Evolutionary conservation across 1,140 invertebrate species (phyloP), one percentile per base, ranked within the genome.

Genomic region (Drosophila triauraria): DNA sequence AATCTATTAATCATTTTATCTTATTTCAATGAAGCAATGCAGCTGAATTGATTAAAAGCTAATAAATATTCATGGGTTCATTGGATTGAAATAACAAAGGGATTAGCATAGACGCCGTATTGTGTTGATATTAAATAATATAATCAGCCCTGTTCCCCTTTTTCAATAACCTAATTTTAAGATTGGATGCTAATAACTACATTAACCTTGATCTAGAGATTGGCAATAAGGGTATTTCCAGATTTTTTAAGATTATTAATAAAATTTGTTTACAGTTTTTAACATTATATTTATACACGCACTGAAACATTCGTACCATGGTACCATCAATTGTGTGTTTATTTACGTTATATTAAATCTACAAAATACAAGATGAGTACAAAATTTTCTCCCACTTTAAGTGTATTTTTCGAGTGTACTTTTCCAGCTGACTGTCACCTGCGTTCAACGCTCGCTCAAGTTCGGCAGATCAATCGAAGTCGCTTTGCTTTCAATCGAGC

Each of bases 401-500:
- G 20, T 35, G 15, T 35, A 42, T 23, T 62, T 9, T 46, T 38
- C 10, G n/a, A 70, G 67, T 70, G 63, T 15, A 54, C 8, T 27
- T 43, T 40, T 40, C 25, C 48, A 25, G 17, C 32, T 38, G 50
- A 44, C 62, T 76, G 81, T 80, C 81, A 84, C 70, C 76, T 57
- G 64, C 77, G 77, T 72, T 84, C 82, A 84, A 77, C 78, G 76
- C 59, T 72, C 75, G 46, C 42, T 68, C 64, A 78, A 82, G 74
- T 48, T 72, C 70, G 70, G 70, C 63, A 70, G 80, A 90, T 90
- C 84, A 84, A 90, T 87, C 80, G 80, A 75, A 78, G 64, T 61
- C 20, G 56, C 54, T 20, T 20, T 59, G 64, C 80, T 78, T 88
- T 75, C 65, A 62, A 59, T 43, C 35, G 67, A 59, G 38, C 53